phyloP scores from a whole-genome alignment of 2,113 vertebrate species.

The Grallaria varia region DNA sequence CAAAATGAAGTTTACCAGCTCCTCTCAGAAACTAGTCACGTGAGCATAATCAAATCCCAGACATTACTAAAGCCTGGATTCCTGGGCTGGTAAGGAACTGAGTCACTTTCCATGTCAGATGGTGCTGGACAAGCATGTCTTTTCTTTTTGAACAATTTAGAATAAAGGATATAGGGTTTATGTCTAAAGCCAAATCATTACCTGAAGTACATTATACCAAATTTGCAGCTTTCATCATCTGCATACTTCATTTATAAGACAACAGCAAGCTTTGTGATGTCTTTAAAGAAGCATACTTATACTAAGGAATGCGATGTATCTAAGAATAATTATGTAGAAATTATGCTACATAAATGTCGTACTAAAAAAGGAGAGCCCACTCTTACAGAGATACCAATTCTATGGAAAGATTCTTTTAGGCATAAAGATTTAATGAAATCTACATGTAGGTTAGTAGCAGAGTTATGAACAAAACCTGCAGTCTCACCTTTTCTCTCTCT shows the following conservation, averaged over 20 bases:
- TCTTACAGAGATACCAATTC: neutral
- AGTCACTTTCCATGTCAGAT: neutral
- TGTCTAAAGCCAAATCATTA: neutral
- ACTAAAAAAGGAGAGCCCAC: neutral
- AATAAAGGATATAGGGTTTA: neutral
- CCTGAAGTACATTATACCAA: accelerated
- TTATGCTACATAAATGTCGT: neutral
- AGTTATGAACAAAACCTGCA: neutral
- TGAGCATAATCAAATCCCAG: conserved; percentile 52
- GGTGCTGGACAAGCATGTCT: neutral
- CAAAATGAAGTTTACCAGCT: conserved; percentile 56
- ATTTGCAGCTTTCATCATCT: neutral
- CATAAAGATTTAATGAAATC: neutral
- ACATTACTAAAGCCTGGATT: conserved; percentile 49
- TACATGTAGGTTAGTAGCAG: neutral
- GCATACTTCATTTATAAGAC: neutral
- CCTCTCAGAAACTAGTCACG: conserved; percentile 29
- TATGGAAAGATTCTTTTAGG: neutral
- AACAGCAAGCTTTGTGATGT: neutral
- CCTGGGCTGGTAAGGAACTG: conserved; percentile 11
- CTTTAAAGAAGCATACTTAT: neutral
- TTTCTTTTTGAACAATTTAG: neutral
- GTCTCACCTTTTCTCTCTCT: neutral
- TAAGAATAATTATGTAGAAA: neutral
- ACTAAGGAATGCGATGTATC: neutral